These are phyloP conservation scores for Rhinella marina DNA, from an alignment of 2,797 vertebrate species.

Conservation along the genomic window DNA sequence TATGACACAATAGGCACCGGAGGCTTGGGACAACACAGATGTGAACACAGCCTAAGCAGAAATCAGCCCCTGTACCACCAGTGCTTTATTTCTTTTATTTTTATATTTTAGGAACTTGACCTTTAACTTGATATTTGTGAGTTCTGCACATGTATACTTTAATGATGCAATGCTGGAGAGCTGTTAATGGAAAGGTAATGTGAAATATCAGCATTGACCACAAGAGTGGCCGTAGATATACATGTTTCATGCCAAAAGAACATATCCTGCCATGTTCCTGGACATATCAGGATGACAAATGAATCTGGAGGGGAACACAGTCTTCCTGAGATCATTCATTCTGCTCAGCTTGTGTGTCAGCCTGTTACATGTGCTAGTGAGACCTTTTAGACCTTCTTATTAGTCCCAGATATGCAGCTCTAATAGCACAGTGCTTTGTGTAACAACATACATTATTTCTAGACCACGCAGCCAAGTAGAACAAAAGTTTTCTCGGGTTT, in stretches of 20 bases:
- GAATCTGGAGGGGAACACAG: constrained; percentile 33
- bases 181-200: neutral
- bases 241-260: constrained; percentile 44
- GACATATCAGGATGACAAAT: constrained; percentile 1
- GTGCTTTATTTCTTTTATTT: neutral
- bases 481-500: neutral
- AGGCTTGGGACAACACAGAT: too few species aligned
- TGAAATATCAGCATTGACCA: constrained; percentile 10
- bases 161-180: neutral
- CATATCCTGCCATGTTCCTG: constrained; percentile 35
- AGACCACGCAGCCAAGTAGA: constrained; percentile 9
- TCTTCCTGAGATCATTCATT: constrained; percentile 30
- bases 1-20: too few species aligned
- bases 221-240: neutral
- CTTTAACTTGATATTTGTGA: neutral
- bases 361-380: neutral
- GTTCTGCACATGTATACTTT: constrained; percentile 12
- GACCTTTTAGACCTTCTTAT: constrained; percentile 18
- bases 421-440: constrained; percentile 14
- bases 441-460: neutral
- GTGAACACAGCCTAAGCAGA: neutral
- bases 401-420: constrained; percentile 31
- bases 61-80: neutral
- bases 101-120: neutral
- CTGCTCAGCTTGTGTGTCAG: constrained; percentile 12